Percentiles rank a stretch among this genome's conserved stretches.
Conservation (phyloP, 30 jellyfish, hydroid and myxozoan genomes). For the Rhopilema esculentum region DNA sequence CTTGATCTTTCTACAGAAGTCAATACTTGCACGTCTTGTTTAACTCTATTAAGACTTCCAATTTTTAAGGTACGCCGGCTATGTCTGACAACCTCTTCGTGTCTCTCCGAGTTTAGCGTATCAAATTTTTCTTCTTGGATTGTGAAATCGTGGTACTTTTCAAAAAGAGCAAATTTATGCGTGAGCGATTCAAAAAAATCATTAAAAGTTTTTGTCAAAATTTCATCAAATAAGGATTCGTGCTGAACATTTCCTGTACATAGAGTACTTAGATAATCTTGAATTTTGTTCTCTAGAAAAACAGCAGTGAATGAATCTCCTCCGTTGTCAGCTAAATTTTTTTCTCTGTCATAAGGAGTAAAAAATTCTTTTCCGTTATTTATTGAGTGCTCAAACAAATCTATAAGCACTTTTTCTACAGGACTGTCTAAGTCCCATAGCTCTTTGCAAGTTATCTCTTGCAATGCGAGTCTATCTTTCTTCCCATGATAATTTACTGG, state of each 20-base stretch:
- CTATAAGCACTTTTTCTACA: neutral
- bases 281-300: slow-evolving; percentile 57
- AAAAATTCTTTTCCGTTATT: neutral
- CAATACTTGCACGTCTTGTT: neutral
- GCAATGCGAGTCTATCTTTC: slow-evolving; percentile 49
- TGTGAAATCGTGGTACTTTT: neutral
- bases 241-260: neutral
- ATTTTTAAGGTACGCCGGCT: neutral
- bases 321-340: slow-evolving; percentile 71
- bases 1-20: neutral
- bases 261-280: neutral
- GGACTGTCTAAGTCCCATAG: neutral
- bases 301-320: slow-evolving; percentile 91
- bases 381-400: neutral
- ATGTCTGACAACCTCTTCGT: neutral
- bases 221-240: slow-evolving; percentile 23
- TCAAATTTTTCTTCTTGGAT: neutral
- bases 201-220: slow-evolving; percentile 9
- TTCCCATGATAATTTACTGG: slow-evolving; percentile 67
- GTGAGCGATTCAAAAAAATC: slow-evolving; percentile 4
- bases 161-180: neutral
- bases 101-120: neutral
- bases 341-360: slow-evolving; percentile 10
- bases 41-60: neutral
- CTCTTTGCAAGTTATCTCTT: neutral